These are phyloP conservation scores for Sebastes jordani DNA, from an alignment of 2,797 vertebrate genomes.

Conservation along the genomic window DNA sequence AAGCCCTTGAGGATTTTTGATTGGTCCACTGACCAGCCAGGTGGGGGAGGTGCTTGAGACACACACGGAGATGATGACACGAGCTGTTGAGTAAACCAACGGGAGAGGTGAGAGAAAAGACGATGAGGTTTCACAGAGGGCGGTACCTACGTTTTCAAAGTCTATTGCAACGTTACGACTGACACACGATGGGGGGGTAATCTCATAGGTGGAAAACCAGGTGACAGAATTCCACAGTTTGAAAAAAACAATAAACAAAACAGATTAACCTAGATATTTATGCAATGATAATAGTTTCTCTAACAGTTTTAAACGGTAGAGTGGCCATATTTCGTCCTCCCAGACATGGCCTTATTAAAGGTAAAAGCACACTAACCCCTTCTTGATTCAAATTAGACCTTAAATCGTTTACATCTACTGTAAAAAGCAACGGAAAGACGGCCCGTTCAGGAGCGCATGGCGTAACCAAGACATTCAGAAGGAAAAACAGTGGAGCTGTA, in stretches of 20 bases:
- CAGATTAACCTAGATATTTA: slow-evolving; percentile 59
- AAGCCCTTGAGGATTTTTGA: slow-evolving; percentile 77
- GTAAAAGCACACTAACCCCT: slow-evolving; percentile 76
- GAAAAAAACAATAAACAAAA: slow-evolving; percentile 11
- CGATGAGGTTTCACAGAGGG: slow-evolving; percentile 44
- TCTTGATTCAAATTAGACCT: slow-evolving; percentile 67
- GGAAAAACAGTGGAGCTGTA: slow-evolving; percentile 50
- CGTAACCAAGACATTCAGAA: slow-evolving; percentile 71
- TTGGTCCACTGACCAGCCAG: slow-evolving; percentile 70
- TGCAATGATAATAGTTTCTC: slow-evolving; percentile 62
- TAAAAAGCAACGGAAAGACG: slow-evolving; percentile 70
- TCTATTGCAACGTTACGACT: slow-evolving; percentile 41
- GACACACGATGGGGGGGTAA: slow-evolving; percentile 23
- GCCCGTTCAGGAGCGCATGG: slow-evolving; percentile 58
- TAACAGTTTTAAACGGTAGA: slow-evolving; percentile 79
- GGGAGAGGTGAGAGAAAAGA: slow-evolving; percentile 6
- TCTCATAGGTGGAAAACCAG: slow-evolving; percentile 42
- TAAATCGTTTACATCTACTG: slow-evolving; percentile 73
- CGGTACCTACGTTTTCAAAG: slow-evolving; percentile 25
- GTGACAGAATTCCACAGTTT: slow-evolving; percentile 25
- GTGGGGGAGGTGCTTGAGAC: slow-evolving; percentile 52
- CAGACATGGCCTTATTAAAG: slow-evolving; percentile 76
- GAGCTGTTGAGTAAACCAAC: slow-evolving; percentile 29
- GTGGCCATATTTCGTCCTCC: slow-evolving; percentile 55
- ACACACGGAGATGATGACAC: slow-evolving; percentile 33